Evolutionary conservation across 2,113 vertebrate genomes (phyloP).

Genomic region (Helogale parvula): DNA sequence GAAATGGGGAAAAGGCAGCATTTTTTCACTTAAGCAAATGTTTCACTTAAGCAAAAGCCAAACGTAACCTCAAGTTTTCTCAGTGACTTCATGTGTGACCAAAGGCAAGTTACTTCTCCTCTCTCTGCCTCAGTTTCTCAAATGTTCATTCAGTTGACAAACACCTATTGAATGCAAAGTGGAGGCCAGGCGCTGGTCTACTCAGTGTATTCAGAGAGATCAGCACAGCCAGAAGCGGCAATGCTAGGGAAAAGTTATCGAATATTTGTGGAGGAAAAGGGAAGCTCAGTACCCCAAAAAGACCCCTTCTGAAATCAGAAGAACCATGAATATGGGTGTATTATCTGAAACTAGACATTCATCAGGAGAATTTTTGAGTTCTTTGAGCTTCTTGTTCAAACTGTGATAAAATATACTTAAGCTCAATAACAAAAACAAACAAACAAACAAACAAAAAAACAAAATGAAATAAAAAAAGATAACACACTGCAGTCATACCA

Average conservation of each 20-base stretch:
- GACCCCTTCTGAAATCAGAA: neutral
- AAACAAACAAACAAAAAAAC: no score
- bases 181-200: neutral
- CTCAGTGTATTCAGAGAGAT: neutral
- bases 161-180: neutral
- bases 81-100: neutral
- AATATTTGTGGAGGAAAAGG: neutral
- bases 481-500: neutral
- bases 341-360: neutral
- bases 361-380: neutral
- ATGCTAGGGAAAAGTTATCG: neutral
- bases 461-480: neutral
- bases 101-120: neutral
- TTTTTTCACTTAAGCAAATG: neutral
- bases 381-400: slow-evolving; percentile 24
- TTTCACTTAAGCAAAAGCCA: neutral
- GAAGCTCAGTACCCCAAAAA: neutral
- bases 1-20: neutral
- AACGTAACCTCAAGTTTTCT: neutral
- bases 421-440: neutral
- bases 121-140: neutral
- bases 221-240: neutral
- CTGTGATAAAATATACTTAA: neutral
- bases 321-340: neutral
- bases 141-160: neutral